Percentiles rank a stretch among this genome's conserved stretches.
Evolutionary conservation across 1,140 invertebrate genomes (phyloP).

Genomic region (Lepidurus arcticus): DNA sequence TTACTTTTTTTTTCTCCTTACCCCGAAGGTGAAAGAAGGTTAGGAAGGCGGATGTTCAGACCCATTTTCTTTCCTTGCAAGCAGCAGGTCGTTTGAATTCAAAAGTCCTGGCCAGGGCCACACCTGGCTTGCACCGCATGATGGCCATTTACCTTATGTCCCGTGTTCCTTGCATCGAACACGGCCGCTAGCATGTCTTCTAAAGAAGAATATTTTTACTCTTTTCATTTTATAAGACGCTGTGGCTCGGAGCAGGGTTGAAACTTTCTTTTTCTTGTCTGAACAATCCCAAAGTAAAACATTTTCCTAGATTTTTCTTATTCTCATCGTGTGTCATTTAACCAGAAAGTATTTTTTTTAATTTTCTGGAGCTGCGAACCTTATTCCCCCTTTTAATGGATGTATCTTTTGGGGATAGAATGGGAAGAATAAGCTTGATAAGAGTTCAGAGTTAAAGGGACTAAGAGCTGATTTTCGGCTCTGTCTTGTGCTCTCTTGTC

Average conservation of each 20-base stretch:
- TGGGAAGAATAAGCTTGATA: background rate
- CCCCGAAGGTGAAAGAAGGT: slow-evolving; percentile 16
- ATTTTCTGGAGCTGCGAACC: background rate
- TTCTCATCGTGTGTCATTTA: too few relatives aligned
- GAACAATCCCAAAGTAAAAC: too few relatives aligned
- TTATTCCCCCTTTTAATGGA: background rate
- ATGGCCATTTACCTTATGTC: slow-evolving; percentile 19
- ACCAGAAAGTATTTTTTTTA: background rate
- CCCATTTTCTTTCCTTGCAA: slow-evolving; percentile 14
- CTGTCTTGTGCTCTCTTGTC: background rate
- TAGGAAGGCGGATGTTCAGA: background rate
- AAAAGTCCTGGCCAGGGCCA: background rate
- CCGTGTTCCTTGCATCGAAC: background rate
- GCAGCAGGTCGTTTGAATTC: slow-evolving; percentile 21
- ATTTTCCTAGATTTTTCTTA: too few relatives aligned
- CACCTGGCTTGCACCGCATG: slow-evolving; percentile 9
- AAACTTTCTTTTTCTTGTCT: too few relatives aligned
- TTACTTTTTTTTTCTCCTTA: background rate
- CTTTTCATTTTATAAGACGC: background rate
- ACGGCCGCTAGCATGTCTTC: background rate
- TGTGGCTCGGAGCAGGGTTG: background rate
- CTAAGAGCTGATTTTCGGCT: background rate
- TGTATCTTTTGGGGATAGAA: too few relatives aligned
- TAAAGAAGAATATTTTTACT: background rate
- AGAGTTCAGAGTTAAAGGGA: background rate